A percentile compares a stretch with the other conserved stretches of the same genome.
Evolutionary conservation across 2,888 invertebrate species (phyloP).

Genomic region (Thelaira solivaga): DNA sequence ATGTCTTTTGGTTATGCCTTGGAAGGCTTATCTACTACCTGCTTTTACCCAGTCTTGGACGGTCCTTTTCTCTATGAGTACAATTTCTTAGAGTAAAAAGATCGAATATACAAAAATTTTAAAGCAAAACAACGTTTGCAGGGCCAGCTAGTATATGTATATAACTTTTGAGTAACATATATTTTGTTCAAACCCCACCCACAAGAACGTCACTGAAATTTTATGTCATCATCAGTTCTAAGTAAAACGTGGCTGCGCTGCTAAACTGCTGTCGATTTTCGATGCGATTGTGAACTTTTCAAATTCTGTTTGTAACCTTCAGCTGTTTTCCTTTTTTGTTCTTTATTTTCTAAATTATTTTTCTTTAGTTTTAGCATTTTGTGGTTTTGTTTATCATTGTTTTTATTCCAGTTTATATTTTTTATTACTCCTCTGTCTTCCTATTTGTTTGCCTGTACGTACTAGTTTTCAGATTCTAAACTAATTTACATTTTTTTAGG

Average conservation of each 20-base stretch:
- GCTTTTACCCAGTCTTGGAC: too few relatives aligned
- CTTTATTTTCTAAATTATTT: conserved; percentile 25
- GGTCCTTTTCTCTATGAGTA: too few relatives aligned
- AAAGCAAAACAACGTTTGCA: too few relatives aligned
- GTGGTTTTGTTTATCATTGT: conserved; percentile 57
- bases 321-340: too few relatives aligned
- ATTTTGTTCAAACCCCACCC: too few relatives aligned
- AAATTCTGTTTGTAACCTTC: conserved; percentile 53
- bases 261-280: neutral
- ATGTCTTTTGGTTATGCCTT: too few relatives aligned
- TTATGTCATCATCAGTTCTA: conserved; percentile 60
- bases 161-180: too few relatives aligned
- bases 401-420: conserved; percentile 32
- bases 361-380: conserved; percentile 36
- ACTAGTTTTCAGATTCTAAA: conserved; percentile 53
- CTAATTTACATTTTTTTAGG: conserved; percentile 52
- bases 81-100: too few relatives aligned
- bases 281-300: conserved; percentile 50
- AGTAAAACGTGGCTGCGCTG: conserved; percentile 30
- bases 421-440: conserved; percentile 59
- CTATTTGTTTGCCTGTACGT: conserved; percentile 47
- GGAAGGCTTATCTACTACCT: too few relatives aligned
- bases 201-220: conserved; percentile 26
- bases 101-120: too few relatives aligned
- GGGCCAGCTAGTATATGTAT: too few relatives aligned